Evolutionary conservation across 2,888 invertebrate genomes (phyloP).

Genomic region (Gnatocerus cornutus): DNA sequence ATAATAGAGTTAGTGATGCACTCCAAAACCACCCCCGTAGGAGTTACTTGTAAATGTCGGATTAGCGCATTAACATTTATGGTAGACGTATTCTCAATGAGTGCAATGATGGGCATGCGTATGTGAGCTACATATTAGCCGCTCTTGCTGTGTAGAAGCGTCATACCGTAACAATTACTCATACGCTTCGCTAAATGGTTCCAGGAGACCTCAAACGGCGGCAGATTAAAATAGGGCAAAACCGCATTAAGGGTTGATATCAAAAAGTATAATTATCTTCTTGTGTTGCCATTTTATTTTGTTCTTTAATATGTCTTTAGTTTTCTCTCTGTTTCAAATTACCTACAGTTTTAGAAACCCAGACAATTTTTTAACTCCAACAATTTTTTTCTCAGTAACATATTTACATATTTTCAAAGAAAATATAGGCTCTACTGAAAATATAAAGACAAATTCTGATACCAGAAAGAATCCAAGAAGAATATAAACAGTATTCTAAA

Average conservation of each 20-base stretch:
- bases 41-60: slow-evolving; percentile 69
- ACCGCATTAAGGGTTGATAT: not conserved
- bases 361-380: no score
- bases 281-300: no score
- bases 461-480: no score
- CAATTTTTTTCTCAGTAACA: no score
- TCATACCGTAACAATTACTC: slow-evolving; percentile 65
- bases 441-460: no score
- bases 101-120: slow-evolving; percentile 65
- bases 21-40: slow-evolving; percentile 53
- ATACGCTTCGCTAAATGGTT: slow-evolving; percentile 60
- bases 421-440: no score
- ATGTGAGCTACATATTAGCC: slow-evolving; percentile 65
- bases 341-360: no score
- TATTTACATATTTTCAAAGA: no score
- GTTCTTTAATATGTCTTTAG: no score
- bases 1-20: slow-evolving; percentile 51
- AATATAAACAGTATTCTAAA: no score
- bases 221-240: not conserved
- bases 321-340: no score
- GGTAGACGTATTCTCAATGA: slow-evolving; percentile 69
- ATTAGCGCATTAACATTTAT: slow-evolving; percentile 71
- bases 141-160: slow-evolving; percentile 58
- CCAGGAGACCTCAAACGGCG: slow-evolving; percentile 49
- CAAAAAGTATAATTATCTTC: no score